Base-by-base conservation (phyloP, 2,888 invertebrate genomes). In the Ferdinandea cuprea region DNA sequence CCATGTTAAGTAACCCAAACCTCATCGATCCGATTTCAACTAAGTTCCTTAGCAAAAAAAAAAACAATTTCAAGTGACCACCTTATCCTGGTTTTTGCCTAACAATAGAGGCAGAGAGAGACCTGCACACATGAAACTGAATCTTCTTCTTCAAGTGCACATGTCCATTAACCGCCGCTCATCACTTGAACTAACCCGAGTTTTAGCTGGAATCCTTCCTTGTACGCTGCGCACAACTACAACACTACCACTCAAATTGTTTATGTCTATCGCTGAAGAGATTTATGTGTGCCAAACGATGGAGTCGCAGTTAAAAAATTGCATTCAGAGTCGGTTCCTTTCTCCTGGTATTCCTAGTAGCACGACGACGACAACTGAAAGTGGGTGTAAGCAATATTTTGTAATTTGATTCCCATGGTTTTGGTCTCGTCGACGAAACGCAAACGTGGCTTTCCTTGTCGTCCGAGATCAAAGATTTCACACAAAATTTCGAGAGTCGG, bases 361-460 rank as follows among this genome's bases (percentile, higher is more conserved):
- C 59, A 11, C 13, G 25, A 40, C 21, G 71, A 59, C 81, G 81
- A 81, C 71, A 81, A 54, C 81, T 50, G 42, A 63, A 81, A 81
- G 81, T 81, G 77, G 81, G 81, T 81, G 81, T 81, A 66, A 35
- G 77, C 81, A 54, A 72, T 81, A 61, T 81, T 81, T 77, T 66
- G 81, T 81, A 81, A 81, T 77, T 81, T 48, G 81, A 81, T 81
- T 81, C 81, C 77, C 81, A 81, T 59, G 81, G n/a, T 66, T 61
- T 59, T 17, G 25, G 15, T 30, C 13, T n/a, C n/a, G n/a, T n/a
- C n/a, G n/a, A n/a, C n/a, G n/a, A n/a, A n/a, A n/a, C n/a, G n/a
- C n/a, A n/a, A n/a, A n/a, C 30, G 40, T 15, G 19, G 7, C 44
- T 46, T 17, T n/a, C 32, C 17, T 32, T 8, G 59, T 50, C 69